phyloP scores from a whole-genome alignment of 1,140 invertebrate species.

The Leptinotarsa defecta region DNA sequence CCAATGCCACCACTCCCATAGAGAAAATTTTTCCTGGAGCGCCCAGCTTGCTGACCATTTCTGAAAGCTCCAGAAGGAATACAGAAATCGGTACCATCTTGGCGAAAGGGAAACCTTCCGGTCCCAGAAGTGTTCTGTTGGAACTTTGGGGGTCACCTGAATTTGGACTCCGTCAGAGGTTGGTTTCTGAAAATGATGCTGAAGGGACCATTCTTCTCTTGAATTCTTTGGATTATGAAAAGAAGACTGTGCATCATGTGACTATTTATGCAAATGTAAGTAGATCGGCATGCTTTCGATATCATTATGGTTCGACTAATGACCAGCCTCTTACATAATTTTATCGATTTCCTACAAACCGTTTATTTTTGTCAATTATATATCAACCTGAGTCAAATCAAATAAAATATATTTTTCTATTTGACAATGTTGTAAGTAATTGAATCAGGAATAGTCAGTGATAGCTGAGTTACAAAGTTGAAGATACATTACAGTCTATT shows the following conservation, averaged over 20 bases:
- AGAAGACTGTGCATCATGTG: slow-evolving; percentile 80
- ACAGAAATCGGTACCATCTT: slow-evolving; percentile 80
- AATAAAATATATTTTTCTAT: no score
- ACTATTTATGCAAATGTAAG: slow-evolving; percentile 81
- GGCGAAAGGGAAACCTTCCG: slow-evolving; percentile 75
- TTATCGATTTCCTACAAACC: no score
- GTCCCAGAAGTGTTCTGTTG: slow-evolving; percentile 75
- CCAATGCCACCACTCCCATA: slow-evolving; percentile 76
- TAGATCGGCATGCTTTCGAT: slow-evolving; percentile 25
- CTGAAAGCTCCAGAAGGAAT: slow-evolving; percentile 77
- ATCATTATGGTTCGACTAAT: no score
- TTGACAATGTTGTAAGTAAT: no score
- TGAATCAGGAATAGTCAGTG: no score
- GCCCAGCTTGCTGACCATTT: slow-evolving; percentile 76
- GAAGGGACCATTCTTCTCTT: slow-evolving; percentile 76
- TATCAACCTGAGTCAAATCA: no score
- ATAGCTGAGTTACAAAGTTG: no score
- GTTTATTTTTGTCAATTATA: no score
- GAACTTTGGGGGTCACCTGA: slow-evolving; percentile 75
- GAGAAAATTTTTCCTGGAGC: slow-evolving; percentile 84
- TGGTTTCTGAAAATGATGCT: slow-evolving; percentile 72
- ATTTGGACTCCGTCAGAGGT: slow-evolving; percentile 77
- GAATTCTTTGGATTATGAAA: slow-evolving; percentile 81
- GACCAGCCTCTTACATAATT: no score
- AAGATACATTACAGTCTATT: no score